Conservation (phyloP, 2,888 invertebrate species). For the Lissonota sp. region DNA sequence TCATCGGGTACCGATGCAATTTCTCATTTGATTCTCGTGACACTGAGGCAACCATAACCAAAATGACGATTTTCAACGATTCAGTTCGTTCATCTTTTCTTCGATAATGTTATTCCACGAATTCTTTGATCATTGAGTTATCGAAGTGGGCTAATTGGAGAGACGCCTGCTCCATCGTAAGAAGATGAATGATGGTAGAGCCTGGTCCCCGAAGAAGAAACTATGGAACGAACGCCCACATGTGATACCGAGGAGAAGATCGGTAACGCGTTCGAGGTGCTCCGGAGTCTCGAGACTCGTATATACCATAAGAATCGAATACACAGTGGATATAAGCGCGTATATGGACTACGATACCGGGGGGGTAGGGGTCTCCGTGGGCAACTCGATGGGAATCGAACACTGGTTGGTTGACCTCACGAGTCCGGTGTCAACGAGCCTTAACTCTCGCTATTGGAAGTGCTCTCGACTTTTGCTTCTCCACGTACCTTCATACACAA, state of each 20-base stretch:
- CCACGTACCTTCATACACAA: conserved; percentile 35
- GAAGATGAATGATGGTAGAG: no score
- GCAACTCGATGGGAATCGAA: conserved; percentile 78
- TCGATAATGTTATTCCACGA: conserved; percentile 38
- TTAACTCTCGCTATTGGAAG: conserved; percentile 75
- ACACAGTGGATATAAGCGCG: conserved; percentile 43
- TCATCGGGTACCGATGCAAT: no score
- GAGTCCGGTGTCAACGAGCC: conserved; percentile 80
- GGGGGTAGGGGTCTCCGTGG: conserved; percentile 55
- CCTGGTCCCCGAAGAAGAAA: no score
- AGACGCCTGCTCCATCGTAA: conserved; percentile 37
- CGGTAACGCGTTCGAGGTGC: conserved; percentile 58
- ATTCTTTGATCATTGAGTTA: conserved; percentile 50
- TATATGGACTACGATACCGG: conserved; percentile 5
- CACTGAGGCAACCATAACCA: no score
- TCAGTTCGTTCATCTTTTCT: not conserved
- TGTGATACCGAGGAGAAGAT: conserved; percentile 41
- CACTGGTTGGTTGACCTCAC: conserved; percentile 80
- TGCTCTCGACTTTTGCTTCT: conserved; percentile 60
- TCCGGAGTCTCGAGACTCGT: conserved; percentile 40
- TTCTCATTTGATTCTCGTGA: no score
- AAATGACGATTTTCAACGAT: not conserved
- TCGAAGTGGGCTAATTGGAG: conserved; percentile 55
- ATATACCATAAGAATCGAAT: conserved; percentile 47
- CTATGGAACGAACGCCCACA: conserved; percentile 59